A percentile compares a stretch with the other conserved stretches of the same genome.
Evolutionary conservation across 2,113 vertebrate species (phyloP).

Genomic region (Gambusia affinis): DNA sequence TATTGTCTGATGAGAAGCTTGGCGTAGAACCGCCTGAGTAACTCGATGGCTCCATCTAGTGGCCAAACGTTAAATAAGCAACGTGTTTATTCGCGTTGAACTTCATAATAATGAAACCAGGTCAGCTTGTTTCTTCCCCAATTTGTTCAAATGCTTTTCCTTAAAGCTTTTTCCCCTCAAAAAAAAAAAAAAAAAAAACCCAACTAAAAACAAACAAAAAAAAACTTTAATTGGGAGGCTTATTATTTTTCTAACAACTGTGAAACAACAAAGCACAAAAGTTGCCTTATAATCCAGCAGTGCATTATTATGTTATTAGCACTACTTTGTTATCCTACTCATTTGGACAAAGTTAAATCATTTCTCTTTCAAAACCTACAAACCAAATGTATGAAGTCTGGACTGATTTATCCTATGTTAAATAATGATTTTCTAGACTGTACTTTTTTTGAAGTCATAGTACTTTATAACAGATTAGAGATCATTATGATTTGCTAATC

Average conservation of each 20-base stretch:
- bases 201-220: too few species aligned
- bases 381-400: background rate
- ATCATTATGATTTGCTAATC: background rate
- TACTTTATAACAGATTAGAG: background rate
- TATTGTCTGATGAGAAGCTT: background rate
- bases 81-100: background rate
- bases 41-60: conserved; percentile 48
- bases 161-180: background rate
- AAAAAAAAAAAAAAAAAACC: too few species aligned
- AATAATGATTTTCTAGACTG: background rate
- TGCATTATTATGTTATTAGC: background rate
- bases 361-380: background rate
- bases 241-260: background rate
- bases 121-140: background rate
- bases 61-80: conserved; percentile 6
- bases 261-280: background rate
- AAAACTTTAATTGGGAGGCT: background rate
- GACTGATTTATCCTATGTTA: background rate
- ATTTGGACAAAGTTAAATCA: background rate
- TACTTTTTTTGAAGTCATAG: too few species aligned
- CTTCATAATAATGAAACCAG: background rate
- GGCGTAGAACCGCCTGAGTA: conserved; percentile 4
- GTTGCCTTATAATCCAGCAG: background rate
- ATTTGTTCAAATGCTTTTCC: background rate
- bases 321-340: background rate